These are phyloP conservation scores for Aphodius granarius DNA, from an alignment of 2,888 invertebrate species.

Conservation along the genomic window DNA sequence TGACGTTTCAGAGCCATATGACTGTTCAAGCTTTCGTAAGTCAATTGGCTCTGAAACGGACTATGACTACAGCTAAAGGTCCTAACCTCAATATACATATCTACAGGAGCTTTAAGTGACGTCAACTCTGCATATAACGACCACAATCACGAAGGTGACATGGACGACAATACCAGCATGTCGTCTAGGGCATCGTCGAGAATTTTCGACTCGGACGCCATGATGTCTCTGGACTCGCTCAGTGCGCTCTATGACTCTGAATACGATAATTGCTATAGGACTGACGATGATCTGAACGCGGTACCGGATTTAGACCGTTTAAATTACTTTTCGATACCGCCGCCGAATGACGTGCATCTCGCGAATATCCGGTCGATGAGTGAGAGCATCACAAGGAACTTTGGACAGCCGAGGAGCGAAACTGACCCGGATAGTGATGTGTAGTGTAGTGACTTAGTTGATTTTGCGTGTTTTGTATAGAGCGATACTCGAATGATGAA, in stretches of 20 bases:
- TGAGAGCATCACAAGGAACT: constrained; percentile 75
- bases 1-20: no score
- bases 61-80: not conserved
- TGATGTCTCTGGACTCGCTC: constrained; percentile 76
- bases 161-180: constrained; percentile 73
- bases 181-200: constrained; percentile 84
- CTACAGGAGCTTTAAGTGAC: constrained; percentile 76
- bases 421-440: constrained; percentile 71
- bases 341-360: constrained; percentile 63
- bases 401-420: constrained; percentile 69
- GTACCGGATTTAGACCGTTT: constrained; percentile 53
- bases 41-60: no score
- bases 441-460: no score
- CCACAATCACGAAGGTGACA: constrained; percentile 57
- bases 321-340: constrained; percentile 54
- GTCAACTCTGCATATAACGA: constrained; percentile 81
- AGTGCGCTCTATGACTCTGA: constrained; percentile 82
- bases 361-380: constrained; percentile 76
- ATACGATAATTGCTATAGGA: constrained; percentile 66
- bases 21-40: no score
- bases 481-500: not conserved
- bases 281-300: constrained; percentile 55
- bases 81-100: not conserved
- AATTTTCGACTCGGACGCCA: constrained; percentile 75
- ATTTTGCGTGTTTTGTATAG: not conserved